Evolutionary conservation across 2,888 invertebrate genomes (phyloP).

Genomic region (Apodemia mormo): DNA sequence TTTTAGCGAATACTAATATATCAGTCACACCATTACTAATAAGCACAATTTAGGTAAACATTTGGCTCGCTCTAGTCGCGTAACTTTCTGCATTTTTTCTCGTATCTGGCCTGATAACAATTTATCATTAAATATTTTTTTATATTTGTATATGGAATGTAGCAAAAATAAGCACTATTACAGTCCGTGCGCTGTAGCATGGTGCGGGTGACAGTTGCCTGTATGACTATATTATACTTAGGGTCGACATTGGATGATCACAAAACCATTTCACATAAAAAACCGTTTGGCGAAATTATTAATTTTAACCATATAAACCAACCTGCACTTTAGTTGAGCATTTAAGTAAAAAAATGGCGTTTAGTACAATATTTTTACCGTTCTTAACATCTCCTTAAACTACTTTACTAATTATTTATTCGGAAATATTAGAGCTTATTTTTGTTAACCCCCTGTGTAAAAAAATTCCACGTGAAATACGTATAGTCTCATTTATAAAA

Average conservation of each 20-base stretch:
- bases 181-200: too few relatives aligned
- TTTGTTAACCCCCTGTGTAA: neutral
- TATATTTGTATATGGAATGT: neutral
- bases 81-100: neutral
- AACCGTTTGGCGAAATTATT: too few relatives aligned
- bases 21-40: too few relatives aligned
- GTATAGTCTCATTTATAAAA: neutral
- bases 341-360: too few relatives aligned
- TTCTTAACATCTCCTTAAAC: too few relatives aligned
- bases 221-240: neutral
- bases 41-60: neutral
- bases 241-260: neutral
- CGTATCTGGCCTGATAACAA: neutral
- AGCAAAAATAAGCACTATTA: neutral
- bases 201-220: too few relatives aligned
- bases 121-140: neutral
- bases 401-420: too few relatives aligned
- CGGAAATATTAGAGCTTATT: neutral
- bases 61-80: neutral
- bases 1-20: too few relatives aligned
- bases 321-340: too few relatives aligned
- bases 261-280: too few relatives aligned
- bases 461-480: neutral
- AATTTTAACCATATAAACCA: too few relatives aligned
- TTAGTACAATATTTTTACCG: too few relatives aligned